phyloP scores from a whole-genome alignment of 2,888 invertebrate species.

The Oligia strigilis region DNA sequence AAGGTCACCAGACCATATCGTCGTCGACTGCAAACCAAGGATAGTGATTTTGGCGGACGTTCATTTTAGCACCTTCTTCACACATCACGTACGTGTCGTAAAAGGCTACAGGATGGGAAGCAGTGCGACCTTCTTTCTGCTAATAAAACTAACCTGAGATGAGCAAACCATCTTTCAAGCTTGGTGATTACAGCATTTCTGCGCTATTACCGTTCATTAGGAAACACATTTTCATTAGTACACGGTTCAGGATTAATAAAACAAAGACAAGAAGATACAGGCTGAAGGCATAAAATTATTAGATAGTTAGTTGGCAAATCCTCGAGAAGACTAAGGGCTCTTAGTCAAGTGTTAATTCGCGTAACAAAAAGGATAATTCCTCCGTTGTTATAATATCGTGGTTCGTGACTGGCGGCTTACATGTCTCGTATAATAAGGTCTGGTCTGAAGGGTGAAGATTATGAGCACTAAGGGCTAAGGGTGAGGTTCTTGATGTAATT shows the following conservation, averaged over 20 bases:
- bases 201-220: not conserved
- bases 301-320: conserved; percentile 12
- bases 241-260: conserved; percentile 9
- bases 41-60: not conserved
- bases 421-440: conserved; percentile 40
- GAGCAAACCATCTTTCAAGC: not conserved
- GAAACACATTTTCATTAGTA: not conserved
- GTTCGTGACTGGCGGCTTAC: conserved; percentile 28
- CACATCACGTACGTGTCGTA: not conserved
- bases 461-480: conserved; percentile 29
- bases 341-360: conserved; percentile 46
- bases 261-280: not conserved
- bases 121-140: not conserved
- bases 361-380: conserved; percentile 51
- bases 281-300: conserved; percentile 19
- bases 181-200: not conserved
- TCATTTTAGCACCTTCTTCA: not conserved
- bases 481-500: conserved; percentile 29
- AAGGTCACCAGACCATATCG: not conserved
- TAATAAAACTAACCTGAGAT: not conserved
- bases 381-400: conserved; percentile 41
- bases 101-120: not conserved
- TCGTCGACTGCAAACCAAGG: not conserved
- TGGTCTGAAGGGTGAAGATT: conserved; percentile 36
- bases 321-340: conserved; percentile 14